Conservation (phyloP, 1,140 invertebrate species). For the Drosophila miranda region DNA sequence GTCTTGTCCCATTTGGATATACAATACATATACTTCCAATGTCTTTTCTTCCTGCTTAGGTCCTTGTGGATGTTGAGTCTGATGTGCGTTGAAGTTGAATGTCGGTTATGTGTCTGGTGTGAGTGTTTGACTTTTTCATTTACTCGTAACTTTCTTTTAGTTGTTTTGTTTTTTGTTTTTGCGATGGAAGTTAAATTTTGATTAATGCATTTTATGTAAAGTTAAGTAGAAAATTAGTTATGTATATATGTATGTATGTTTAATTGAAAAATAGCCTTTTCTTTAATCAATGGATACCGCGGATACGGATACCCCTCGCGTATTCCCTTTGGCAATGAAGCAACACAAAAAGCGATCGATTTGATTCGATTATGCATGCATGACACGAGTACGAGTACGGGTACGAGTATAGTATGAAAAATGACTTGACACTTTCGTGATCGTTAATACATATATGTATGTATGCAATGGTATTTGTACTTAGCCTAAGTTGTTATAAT, state of each 20-base stretch:
- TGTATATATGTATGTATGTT: slow-evolving; percentile 59
- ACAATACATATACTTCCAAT: slow-evolving; percentile 26
- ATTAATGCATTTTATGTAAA: slow-evolving; percentile 77
- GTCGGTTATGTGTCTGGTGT: slow-evolving; percentile 19
- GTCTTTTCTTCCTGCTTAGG: slow-evolving; percentile 38
- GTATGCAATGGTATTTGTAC: slow-evolving; percentile 30
- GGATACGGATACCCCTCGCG: background rate
- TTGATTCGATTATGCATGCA: slow-evolving; percentile 41
- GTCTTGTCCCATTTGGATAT: slow-evolving; percentile 34
- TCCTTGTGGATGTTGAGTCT: slow-evolving; percentile 26
- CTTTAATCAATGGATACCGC: slow-evolving; percentile 23
- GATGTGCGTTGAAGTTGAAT: slow-evolving; percentile 78
- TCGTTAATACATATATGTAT: slow-evolving; percentile 1
- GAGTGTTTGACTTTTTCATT: background rate
- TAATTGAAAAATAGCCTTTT: slow-evolving; percentile 61
- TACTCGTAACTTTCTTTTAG: background rate
- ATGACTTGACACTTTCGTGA: slow-evolving; percentile 37
- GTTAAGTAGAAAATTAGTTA: slow-evolving; percentile 72
- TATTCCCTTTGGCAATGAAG: slow-evolving; percentile 37
- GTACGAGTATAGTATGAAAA: slow-evolving; percentile 38
- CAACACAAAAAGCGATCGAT: slow-evolving; percentile 65
- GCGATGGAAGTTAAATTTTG: slow-evolving; percentile 60
- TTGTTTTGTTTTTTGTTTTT: background rate
- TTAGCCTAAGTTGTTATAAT: slow-evolving; percentile 49
- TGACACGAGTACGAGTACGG: slow-evolving; percentile 11